A percentile compares a stretch with the other conserved stretches of the same genome.
These are phyloP conservation scores for Botia kubotai DNA, from an alignment of 2,797 vertebrate genomes.

Conservation along the genomic window DNA sequence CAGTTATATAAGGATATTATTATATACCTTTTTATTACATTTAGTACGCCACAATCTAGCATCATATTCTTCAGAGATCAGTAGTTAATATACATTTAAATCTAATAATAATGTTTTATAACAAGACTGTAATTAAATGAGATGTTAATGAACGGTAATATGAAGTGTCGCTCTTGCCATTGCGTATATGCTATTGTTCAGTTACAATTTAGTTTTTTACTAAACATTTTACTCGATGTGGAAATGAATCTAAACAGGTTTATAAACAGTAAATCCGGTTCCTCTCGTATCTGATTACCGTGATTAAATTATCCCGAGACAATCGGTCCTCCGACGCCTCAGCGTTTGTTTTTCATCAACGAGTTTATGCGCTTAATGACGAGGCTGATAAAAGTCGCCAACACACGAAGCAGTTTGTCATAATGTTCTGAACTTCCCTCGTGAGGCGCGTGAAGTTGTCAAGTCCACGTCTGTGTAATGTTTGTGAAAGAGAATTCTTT, in stretches of 20 bases:
- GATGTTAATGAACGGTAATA: too few relatives aligned
- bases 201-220: too few relatives aligned
- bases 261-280: neutral
- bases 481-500: slow-evolving; percentile 40
- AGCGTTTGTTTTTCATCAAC: slow-evolving; percentile 18
- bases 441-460: slow-evolving; percentile 46
- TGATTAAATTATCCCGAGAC: slow-evolving; percentile 14
- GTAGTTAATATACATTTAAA: too few relatives aligned
- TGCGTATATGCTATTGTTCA: too few relatives aligned
- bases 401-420: slow-evolving; percentile 2
- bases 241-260: neutral
- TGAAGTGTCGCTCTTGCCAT: too few relatives aligned
- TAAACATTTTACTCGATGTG: neutral
- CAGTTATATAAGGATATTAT: too few relatives aligned
- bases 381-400: neutral
- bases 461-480: slow-evolving; percentile 24
- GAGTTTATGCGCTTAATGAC: neutral
- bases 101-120: too few relatives aligned
- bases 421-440: neutral
- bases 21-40: neutral
- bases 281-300: neutral
- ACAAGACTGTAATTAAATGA: too few relatives aligned
- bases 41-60: neutral
- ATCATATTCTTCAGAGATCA: too few relatives aligned
- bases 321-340: neutral